These are phyloP conservation scores for Artibeus lituratus DNA, from an alignment of 2,797 vertebrate species.

Conservation along the genomic window DNA sequence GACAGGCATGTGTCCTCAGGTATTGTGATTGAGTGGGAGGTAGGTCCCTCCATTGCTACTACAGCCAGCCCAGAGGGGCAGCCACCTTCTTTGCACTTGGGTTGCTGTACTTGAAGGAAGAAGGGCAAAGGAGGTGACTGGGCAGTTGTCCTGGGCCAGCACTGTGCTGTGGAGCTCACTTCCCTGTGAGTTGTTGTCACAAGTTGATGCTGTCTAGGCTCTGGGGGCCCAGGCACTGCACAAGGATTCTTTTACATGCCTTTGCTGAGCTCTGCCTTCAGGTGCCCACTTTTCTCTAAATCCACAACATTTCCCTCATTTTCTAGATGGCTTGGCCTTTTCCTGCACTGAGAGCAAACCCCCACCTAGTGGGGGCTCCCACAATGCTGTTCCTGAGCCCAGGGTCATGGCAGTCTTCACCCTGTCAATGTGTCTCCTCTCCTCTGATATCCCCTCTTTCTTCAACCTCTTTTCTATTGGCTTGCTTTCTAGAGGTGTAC, in stretches of 20 bases:
- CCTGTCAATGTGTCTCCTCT: too few species aligned
- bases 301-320: not conserved
- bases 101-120: not conserved
- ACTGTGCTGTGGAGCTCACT: too few species aligned
- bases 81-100: not conserved
- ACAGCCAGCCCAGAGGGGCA: fast-evolving
- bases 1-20: not conserved
- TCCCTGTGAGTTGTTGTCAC: not conserved
- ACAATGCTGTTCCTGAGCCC: not conserved
- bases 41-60: not conserved
- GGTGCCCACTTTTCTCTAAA: not conserved
- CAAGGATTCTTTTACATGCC: not conserved
- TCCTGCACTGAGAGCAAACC: not conserved
- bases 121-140: not conserved
- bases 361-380: not conserved
- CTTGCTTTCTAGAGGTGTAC: not conserved
- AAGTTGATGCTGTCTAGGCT: not conserved
- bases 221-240: not conserved
- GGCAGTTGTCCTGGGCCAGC: not conserved
- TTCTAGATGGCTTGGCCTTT: not conserved
- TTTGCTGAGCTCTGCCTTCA: not conserved
- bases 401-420: not conserved
- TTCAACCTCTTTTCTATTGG: not conserved
- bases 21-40: not conserved
- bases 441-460: not conserved